phyloP scores from a whole-genome alignment of 2,888 invertebrate genomes.

The Ophion ellenae region DNA sequence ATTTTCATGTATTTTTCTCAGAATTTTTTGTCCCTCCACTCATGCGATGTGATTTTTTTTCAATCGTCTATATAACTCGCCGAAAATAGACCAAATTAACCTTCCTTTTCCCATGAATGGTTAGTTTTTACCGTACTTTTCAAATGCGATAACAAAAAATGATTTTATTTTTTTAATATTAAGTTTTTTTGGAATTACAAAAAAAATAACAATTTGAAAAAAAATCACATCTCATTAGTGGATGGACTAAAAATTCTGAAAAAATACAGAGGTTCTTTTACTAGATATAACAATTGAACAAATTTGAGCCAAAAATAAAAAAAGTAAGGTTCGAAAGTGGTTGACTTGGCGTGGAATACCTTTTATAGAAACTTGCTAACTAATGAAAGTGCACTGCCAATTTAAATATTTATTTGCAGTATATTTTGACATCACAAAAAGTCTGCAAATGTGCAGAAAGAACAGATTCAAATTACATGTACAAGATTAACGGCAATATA shows the following conservation, averaged over 20 bases:
- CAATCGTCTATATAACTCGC: slow-evolving; percentile 30
- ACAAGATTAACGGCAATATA: slow-evolving; percentile 33
- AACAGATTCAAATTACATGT: slow-evolving; percentile 34
- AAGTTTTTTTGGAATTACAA: slow-evolving; percentile 8
- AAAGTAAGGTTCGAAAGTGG: slow-evolving; percentile 32
- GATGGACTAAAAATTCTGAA: slow-evolving; percentile 22
- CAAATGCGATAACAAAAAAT: slow-evolving; percentile 19
- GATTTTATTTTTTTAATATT: slow-evolving; percentile 11
- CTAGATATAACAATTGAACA: slow-evolving; percentile 24
- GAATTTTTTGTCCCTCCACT: slow-evolving; percentile 32
- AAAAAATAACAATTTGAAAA: slow-evolving; percentile 27
- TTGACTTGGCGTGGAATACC: slow-evolving; percentile 7
- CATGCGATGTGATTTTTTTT: slow-evolving; percentile 29
- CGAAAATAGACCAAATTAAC: slow-evolving; percentile 31
- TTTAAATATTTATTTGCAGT: slow-evolving; percentile 39
- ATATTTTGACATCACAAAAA: slow-evolving; percentile 32
- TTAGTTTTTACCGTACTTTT: slow-evolving; percentile 31
- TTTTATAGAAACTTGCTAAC: slow-evolving; percentile 31
- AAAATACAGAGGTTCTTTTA: slow-evolving; percentile 21
- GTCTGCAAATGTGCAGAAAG: slow-evolving; percentile 39
- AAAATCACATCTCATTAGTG: slow-evolving; percentile 29
- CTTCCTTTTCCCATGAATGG: slow-evolving; percentile 23
- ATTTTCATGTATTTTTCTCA: too few relatives aligned
- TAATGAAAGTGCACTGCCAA: slow-evolving; percentile 25
- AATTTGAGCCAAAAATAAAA: slow-evolving; percentile 29